Evolutionary conservation across 2,113 vertebrate genomes (phyloP).

Genomic region (Menidia beryllina): DNA sequence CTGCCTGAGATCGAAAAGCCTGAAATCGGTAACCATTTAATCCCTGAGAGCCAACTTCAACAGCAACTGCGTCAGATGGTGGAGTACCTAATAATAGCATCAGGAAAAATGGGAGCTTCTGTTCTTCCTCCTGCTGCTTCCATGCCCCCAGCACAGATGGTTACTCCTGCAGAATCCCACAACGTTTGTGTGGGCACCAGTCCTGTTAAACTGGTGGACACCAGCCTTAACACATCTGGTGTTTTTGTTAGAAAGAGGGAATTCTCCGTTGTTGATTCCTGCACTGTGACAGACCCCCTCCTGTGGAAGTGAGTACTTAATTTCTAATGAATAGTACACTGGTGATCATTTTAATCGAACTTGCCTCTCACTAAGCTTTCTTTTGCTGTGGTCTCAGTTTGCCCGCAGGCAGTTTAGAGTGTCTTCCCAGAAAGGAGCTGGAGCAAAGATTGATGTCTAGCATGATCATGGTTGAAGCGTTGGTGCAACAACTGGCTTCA

Average conservation of each 20-base stretch:
- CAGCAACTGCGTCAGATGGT: conserved; percentile 82
- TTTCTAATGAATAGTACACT: not conserved
- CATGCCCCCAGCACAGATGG: not conserved
- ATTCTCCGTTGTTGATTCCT: conserved; percentile 69
- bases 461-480: conserved; percentile 89
- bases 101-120: conserved; percentile 59
- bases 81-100: conserved; percentile 76
- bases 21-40: conserved; percentile 29
- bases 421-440: conserved; percentile 84
- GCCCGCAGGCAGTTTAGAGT: conserved; percentile 81
- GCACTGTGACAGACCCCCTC: conserved; percentile 79
- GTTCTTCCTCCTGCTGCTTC: not conserved
- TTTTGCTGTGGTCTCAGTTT: conserved; percentile 70
- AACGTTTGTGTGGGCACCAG: conserved; percentile 72
- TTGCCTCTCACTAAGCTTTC: conserved; percentile 4
- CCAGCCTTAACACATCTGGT: conserved; percentile 79
- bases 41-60: conserved; percentile 71
- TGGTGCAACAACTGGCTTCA: conserved; percentile 84
- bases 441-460: conserved; percentile 87
- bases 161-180: conserved; percentile 36
- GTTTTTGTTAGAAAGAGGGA: conserved; percentile 71
- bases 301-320: conserved; percentile 80
- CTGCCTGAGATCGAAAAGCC: conserved; percentile 29
- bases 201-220: conserved; percentile 55
- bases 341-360: not conserved